Evolutionary conservation across 2,888 invertebrate genomes (phyloP).

Genomic region (Agrilus biguttatus): DNA sequence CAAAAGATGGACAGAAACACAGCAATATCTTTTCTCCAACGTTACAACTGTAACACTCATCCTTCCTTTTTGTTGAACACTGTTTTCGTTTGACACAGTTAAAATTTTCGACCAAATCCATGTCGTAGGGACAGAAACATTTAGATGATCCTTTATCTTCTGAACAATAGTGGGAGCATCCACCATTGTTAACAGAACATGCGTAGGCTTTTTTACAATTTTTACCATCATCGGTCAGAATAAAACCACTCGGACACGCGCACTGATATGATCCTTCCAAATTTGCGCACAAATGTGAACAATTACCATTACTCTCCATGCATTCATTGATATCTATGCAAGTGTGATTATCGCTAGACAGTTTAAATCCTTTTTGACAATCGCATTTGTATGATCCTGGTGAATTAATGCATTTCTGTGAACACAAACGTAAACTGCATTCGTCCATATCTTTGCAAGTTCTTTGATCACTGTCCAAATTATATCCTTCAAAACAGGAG

Average conservation of each 20-base stretch:
- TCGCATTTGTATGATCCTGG: conserved; percentile 20
- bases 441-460: conserved; percentile 18
- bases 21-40: too few relatives aligned
- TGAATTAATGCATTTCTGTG: conserved; percentile 20
- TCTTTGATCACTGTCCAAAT: conserved; percentile 18
- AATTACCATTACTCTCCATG: conserved; percentile 24
- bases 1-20: conserved; percentile 4
- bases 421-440: conserved; percentile 25
- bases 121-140: conserved; percentile 33
- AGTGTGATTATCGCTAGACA: conserved; percentile 14
- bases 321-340: conserved; percentile 34
- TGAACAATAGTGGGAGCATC: conserved; percentile 37
- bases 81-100: conserved; percentile 29
- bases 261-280: conserved; percentile 35
- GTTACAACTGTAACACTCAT: background rate
- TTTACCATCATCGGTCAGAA: conserved; percentile 15
- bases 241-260: conserved; percentile 21
- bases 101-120: conserved; percentile 25
- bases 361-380: conserved; percentile 26
- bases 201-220: conserved; percentile 31
- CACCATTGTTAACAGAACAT: conserved; percentile 35
- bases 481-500: conserved; percentile 32
- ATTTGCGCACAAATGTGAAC: conserved; percentile 35
- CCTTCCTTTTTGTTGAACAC: conserved; percentile 24
- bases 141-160: conserved; percentile 32